Percentiles rank a stretch among this genome's conserved stretches.
These are phyloP conservation scores for Platycercus adscitus DNA, from an alignment of 2,113 vertebrate species.

Conservation along the genomic window DNA sequence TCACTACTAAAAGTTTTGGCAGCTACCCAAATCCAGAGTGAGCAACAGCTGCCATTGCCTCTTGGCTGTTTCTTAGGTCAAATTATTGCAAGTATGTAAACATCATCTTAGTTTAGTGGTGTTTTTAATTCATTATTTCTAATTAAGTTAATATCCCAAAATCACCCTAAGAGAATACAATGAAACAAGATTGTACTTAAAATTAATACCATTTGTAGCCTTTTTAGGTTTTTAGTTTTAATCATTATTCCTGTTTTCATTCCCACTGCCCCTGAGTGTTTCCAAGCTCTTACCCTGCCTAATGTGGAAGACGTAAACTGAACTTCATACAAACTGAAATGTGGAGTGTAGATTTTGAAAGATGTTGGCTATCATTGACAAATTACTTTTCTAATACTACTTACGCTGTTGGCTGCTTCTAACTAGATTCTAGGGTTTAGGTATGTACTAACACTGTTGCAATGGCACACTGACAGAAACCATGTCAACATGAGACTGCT, in stretches of 20 bases:
- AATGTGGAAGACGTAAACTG: neutral
- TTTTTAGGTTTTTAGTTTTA: neutral
- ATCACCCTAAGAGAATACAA: neutral
- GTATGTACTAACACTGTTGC: constrained; percentile 6
- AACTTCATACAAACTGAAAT: constrained; percentile 13
- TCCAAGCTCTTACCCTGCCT: neutral
- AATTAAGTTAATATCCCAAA: neutral
- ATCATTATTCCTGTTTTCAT: neutral
- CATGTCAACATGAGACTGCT: neutral
- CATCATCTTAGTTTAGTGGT: neutral
- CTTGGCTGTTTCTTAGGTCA: neutral
- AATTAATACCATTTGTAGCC: neutral
- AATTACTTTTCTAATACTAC: neutral
- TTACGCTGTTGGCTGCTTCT: constrained; percentile 47
- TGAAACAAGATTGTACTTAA: neutral
- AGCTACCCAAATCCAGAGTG: neutral
- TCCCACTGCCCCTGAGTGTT: neutral
- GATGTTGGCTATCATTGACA: constrained; percentile 41
- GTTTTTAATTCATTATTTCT: neutral
- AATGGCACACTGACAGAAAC: constrained; percentile 18
- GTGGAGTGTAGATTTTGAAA: constrained; percentile 39
- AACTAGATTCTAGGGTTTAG: constrained; percentile 53
- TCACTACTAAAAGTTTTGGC: neutral
- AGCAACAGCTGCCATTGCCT: neutral
- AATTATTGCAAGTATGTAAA: neutral